These are phyloP conservation scores for Speoplatyrhinus poulsoni DNA, from an alignment of 2,113 vertebrate species.

Conservation along the genomic window DNA sequence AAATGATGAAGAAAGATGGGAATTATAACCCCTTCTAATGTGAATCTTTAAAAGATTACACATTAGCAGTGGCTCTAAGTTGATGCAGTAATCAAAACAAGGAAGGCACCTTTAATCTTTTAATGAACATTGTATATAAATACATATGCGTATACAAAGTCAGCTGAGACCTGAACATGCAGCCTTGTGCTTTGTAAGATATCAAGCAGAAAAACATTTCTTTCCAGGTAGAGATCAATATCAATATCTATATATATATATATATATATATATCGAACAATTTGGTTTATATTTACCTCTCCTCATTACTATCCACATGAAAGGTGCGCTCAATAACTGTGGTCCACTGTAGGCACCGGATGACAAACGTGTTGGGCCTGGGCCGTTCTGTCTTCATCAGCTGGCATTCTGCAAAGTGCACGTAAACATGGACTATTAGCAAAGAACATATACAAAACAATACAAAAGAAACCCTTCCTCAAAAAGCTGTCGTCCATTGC, in stretches of 20 bases:
- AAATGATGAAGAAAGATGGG: constrained; percentile 29
- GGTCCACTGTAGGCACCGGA: constrained; percentile 95
- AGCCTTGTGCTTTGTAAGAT: background rate
- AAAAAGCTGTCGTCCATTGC: background rate
- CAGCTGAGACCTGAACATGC: background rate
- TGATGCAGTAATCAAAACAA: too few species aligned
- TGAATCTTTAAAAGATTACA: too few species aligned
- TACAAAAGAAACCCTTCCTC: background rate
- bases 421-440: background rate
- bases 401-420: constrained; percentile 75
- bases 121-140: too few species aligned
- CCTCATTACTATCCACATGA: constrained; percentile 88
- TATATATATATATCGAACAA: background rate
- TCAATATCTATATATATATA: too few species aligned
- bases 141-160: too few species aligned
- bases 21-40: too few species aligned
- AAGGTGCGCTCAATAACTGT: constrained; percentile 94
- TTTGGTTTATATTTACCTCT: constrained; percentile 72
- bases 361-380: constrained; percentile 92
- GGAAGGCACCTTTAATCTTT: too few species aligned
- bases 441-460: background rate
- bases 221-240: background rate
- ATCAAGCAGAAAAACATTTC: background rate
- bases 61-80: too few species aligned
- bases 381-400: constrained; percentile 89